A percentile compares a stretch with the other conserved stretches of the same genome.
phyloP scores from a whole-genome alignment of 2,888 invertebrate genomes.

The Scaptomyza caliginosa region DNA sequence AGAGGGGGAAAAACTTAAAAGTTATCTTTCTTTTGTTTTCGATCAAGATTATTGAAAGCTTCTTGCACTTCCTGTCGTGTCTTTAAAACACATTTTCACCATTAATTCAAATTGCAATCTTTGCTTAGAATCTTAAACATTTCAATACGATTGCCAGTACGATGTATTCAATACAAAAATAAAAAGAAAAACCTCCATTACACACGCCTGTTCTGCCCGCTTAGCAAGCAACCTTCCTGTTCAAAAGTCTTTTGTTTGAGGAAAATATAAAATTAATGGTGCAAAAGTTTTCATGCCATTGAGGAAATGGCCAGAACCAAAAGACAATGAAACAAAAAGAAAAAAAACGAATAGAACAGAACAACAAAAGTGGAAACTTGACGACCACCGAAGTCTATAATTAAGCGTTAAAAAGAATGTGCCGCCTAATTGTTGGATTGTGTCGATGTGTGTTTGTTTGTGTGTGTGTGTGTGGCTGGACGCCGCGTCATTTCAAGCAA shows the following conservation, averaged over 20 bases:
- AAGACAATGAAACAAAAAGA: conserved; percentile 51
- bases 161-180: conserved; percentile 4
- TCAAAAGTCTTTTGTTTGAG: conserved; percentile 41
- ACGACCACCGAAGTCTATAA: conserved; percentile 59
- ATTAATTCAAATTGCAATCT: conserved; percentile 20
- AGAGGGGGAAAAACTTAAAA: neutral
- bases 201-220: neutral
- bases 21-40: too few relatives aligned
- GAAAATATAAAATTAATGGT: conserved; percentile 69
- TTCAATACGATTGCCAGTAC: conserved; percentile 13
- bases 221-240: too few relatives aligned
- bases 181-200: neutral
- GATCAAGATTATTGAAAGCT: neutral
- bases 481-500: conserved; percentile 39
- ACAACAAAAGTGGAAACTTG: conserved; percentile 21
- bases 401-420: conserved; percentile 74
- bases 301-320: conserved; percentile 67
- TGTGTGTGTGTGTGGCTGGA: conserved; percentile 49
- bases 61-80: conserved; percentile 3
- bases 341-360: conserved; percentile 15
- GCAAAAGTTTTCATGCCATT: conserved; percentile 41
- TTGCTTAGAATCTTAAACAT: conserved; percentile 15
- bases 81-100: neutral
- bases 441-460: conserved; percentile 49
- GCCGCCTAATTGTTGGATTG: conserved; percentile 71